Evolutionary conservation across 2,797 vertebrate genomes (phyloP).

Genomic region (Cossypha dichroa): DNA sequence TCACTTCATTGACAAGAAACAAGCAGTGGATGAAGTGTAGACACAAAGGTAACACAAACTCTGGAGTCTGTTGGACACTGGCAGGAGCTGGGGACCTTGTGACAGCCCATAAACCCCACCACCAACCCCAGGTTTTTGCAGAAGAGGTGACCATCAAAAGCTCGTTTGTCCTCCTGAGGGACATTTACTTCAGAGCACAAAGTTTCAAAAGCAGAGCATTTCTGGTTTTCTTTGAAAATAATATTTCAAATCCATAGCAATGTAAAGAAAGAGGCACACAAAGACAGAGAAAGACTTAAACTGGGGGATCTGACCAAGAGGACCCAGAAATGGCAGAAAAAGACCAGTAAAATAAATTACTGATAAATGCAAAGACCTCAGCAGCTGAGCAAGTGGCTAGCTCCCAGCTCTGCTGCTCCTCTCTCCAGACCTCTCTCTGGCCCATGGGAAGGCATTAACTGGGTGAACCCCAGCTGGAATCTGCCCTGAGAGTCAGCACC

Average conservation of each 20-base stretch:
- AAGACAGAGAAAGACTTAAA: background rate
- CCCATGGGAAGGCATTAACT: accelerated
- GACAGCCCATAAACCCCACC: background rate
- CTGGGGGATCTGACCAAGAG: background rate
- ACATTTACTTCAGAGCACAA: background rate
- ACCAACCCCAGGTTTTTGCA: background rate
- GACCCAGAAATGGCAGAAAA: background rate
- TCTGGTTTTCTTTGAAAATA: background rate
- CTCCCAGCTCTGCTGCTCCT: background rate
- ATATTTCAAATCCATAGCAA: background rate
- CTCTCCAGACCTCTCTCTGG: background rate
- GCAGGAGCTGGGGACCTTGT: background rate
- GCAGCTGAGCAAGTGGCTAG: accelerated
- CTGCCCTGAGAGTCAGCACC: background rate
- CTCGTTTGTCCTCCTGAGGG: accelerated
- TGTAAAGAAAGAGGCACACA: background rate
- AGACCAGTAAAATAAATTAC: background rate
- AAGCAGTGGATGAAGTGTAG: background rate
- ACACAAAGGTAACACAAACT: background rate
- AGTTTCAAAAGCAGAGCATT: background rate
- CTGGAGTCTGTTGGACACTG: accelerated
- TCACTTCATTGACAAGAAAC: background rate
- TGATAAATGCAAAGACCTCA: background rate
- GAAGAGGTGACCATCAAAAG: background rate
- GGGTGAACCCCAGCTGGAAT: background rate